Evolutionary conservation across 2,888 invertebrate genomes (phyloP), one percentile per base, ranked within the genome.

Genomic region (Sipha maydis): DNA sequence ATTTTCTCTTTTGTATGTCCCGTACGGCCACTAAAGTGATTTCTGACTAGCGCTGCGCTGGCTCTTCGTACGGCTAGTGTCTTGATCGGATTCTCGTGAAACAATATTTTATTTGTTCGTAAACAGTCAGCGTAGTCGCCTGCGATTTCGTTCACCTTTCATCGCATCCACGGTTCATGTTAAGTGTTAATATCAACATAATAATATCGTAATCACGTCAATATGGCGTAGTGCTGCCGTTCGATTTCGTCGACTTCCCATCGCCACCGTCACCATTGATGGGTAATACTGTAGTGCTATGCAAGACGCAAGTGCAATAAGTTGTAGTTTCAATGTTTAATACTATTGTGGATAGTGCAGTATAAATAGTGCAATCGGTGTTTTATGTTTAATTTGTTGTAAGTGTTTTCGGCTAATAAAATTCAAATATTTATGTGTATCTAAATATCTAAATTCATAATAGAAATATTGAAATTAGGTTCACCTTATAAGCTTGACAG

Each of bases 171-270:
- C 61, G 17, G 14, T 71, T 28, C 71, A 25, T 61, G 61, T 61
- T 1, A 41, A 34, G 61, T 61, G 61, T 61, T 19, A 21, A 7
- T 4, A 25, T 61, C 48, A 48, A 61, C 25, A 61, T 7, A 25
- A 3, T 38, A 34, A 9, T 38, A 21, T 85, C 28, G 78, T 28
- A 21, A 69, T 38, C 85, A 25, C 85, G 69, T 78, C 78, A 85
- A 85, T 85, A 85, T 85, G 85, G 85, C 85, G 85, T 79, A 85
- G 85, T 71, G 84, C 54, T 28, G 61, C 28, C 61, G 84, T 76
- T n/a, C 83, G 54, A 28, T 56, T 75, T 75, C 31, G 61, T 77
- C 76, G 28, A 34, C 34, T 78, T 77, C 67, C 34, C 34, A 77
- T 77, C 67, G 56, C 14, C 28, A 7, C 7, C 34, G 8, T 54